Conservation (phyloP, 2,888 invertebrate genomes). For the Tachina lurida region DNA sequence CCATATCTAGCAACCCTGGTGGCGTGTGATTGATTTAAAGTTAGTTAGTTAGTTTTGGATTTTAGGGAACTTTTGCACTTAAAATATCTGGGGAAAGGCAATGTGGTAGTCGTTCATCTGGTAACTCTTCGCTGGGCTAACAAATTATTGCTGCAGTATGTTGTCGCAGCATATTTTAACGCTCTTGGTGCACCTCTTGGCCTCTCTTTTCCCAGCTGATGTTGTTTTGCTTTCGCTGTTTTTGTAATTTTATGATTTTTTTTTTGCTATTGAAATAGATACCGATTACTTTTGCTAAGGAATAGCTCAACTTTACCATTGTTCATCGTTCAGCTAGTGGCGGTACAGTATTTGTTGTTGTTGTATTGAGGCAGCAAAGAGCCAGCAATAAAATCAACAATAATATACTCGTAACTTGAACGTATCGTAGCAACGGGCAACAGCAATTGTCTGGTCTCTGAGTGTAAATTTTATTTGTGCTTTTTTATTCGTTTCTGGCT, state of each 20-base stretch:
- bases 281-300: conserved; percentile 51
- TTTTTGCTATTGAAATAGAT: conserved; percentile 29
- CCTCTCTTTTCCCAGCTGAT: conserved; percentile 28
- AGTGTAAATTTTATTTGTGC: conserved; percentile 48
- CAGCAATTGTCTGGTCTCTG: conserved; percentile 35
- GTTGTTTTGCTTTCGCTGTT: conserved; percentile 7
- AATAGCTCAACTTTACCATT: conserved; percentile 27
- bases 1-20: too few relatives aligned
- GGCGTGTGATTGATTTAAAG: too few relatives aligned
- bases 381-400: conserved; percentile 6
- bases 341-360: conserved; percentile 22
- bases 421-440: conserved; percentile 15
- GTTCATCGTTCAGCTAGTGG: conserved; percentile 30
- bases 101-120: conserved; percentile 16
- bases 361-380: conserved; percentile 23
- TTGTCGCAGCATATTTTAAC: conserved; percentile 36
- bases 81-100: neutral
- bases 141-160: neutral
- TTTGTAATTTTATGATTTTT: neutral
- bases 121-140: conserved; percentile 26
- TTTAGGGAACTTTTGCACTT: neutral
- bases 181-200: conserved; percentile 51
- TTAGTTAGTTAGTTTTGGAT: too few relatives aligned
- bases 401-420: neutral
- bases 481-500: conserved; percentile 27